These are phyloP conservation scores for Anabacerthia variegaticeps DNA, from an alignment of 2,797 vertebrate genomes.

Conservation along the genomic window DNA sequence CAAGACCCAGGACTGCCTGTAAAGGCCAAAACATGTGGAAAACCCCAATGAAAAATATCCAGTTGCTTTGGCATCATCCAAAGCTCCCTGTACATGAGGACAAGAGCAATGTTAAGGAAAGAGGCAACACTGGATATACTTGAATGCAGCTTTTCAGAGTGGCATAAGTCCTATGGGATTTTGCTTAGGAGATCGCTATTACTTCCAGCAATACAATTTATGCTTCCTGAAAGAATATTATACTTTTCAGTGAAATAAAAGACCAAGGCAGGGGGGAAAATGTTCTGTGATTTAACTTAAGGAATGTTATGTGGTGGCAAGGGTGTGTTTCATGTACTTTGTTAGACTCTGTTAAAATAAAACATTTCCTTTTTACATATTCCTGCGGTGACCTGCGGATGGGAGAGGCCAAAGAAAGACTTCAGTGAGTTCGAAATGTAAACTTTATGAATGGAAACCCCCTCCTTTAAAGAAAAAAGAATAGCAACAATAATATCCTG, in stretches of 20 bases:
- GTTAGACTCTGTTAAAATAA: conserved; percentile 23
- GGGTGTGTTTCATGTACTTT: conserved; percentile 38
- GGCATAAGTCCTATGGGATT: conserved; percentile 37
- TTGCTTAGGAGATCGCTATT: conserved; percentile 61
- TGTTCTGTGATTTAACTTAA: conserved; percentile 28
- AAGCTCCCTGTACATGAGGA: background rate
- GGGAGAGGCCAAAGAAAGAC: background rate
- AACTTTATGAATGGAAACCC: background rate
- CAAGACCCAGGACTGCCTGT: background rate
- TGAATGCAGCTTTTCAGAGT: conserved; percentile 56
- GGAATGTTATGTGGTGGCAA: conserved; percentile 11
- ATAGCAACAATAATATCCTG: background rate
- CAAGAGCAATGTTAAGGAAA: background rate
- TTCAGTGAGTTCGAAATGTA: background rate
- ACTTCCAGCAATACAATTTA: conserved; percentile 72
- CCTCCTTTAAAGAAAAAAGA: background rate
- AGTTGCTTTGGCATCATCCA: background rate
- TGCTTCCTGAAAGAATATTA: conserved; percentile 68
- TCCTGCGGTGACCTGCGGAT: background rate
- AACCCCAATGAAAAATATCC: background rate
- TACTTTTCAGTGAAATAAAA: conserved; percentile 48
- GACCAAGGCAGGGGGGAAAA: background rate
- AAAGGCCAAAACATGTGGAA: background rate
- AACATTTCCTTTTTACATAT: conserved; percentile 55
- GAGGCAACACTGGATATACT: background rate